Conservation (phyloP, 1,140 invertebrate species). For the Pogonomyrmex californicus region DNA sequence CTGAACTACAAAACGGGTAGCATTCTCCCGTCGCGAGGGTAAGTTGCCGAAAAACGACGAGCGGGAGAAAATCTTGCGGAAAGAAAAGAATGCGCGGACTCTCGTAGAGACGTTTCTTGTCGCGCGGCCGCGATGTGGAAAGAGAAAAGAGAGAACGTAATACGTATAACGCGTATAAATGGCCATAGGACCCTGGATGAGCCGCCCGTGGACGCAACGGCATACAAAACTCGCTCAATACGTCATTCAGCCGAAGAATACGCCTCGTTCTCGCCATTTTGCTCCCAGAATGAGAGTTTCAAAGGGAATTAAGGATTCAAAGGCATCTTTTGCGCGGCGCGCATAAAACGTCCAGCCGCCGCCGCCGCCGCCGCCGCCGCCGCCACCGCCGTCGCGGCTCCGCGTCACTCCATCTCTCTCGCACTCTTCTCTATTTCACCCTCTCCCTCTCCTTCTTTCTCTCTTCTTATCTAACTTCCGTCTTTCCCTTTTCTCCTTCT, state of each 20-base stretch:
- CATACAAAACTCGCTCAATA: conserved; percentile 87
- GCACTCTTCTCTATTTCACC: conserved; percentile 19
- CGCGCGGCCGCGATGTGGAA: conserved; percentile 59
- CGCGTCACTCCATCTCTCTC: conserved; percentile 63
- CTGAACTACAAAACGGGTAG: background rate
- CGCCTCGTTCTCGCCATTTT: conserved; percentile 86
- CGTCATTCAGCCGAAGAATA: conserved; percentile 87
- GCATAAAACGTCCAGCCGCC: conserved; percentile 83
- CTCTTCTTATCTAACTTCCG: conserved; percentile 57
- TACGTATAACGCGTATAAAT: conserved; percentile 71
- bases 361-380: background rate
- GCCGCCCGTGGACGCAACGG: conserved; percentile 81
- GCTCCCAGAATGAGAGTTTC: conserved; percentile 86
- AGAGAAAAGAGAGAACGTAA: conserved; percentile 75
- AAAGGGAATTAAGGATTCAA: conserved; percentile 88
- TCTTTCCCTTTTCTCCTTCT: conserved; percentile 60
- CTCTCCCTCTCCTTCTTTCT: conserved; percentile 44
- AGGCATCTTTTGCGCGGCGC: conserved; percentile 86
- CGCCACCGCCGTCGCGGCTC: conserved; percentile 67
- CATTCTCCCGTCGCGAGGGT: background rate
- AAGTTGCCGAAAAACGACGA: conserved; percentile 31
- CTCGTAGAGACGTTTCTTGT: conserved; percentile 44
- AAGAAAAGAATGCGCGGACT: conserved; percentile 57
- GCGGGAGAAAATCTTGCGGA: background rate
- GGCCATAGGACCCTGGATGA: conserved; percentile 80